These are phyloP conservation scores for Dinoponera quadriceps DNA, from an alignment of 1,140 invertebrate species.

Conservation along the genomic window DNA sequence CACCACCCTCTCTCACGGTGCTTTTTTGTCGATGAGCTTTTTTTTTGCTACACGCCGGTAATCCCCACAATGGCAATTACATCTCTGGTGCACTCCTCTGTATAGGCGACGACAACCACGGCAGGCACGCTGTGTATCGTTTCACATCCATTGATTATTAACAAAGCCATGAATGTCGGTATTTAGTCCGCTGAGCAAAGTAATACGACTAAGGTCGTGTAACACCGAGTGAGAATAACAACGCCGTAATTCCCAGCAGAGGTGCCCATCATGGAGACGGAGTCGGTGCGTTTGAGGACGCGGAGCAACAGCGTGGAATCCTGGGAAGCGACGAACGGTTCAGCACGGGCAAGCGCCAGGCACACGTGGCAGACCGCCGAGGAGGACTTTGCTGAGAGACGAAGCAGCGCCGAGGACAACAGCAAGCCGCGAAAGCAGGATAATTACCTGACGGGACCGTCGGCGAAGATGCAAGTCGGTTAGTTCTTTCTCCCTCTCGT, in stretches of 20 bases:
- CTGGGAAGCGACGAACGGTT: slow-evolving; percentile 82
- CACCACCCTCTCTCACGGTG: slow-evolving; percentile 14
- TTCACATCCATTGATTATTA: slow-evolving; percentile 25
- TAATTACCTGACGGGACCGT: slow-evolving; percentile 30
- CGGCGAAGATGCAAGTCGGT: slow-evolving; percentile 46
- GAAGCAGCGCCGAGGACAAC: slow-evolving; percentile 74
- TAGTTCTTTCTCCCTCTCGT: neutral
- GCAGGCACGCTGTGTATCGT: slow-evolving; percentile 16
- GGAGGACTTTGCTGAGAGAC: slow-evolving; percentile 69
- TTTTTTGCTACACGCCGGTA: slow-evolving; percentile 38
- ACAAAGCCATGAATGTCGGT: slow-evolving; percentile 28
- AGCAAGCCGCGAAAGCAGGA: slow-evolving; percentile 68
- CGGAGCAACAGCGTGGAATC: slow-evolving; percentile 88
- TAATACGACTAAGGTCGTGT: no score
- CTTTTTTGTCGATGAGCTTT: slow-evolving; percentile 41
- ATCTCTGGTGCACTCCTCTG: slow-evolving; percentile 14
- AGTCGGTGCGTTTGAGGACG: slow-evolving; percentile 87
- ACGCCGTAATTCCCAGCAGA: neutral
- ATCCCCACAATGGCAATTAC: slow-evolving; percentile 34
- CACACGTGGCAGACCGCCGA: slow-evolving; percentile 80
- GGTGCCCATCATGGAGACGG: slow-evolving; percentile 81
- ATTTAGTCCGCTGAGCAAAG: neutral
- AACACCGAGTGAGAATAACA: no score
- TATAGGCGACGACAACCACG: slow-evolving; percentile 14
- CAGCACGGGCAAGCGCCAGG: slow-evolving; percentile 69